phyloP scores from a whole-genome alignment of 2,113 vertebrate genomes.

The Rhinopomastus cyanomelas region DNA sequence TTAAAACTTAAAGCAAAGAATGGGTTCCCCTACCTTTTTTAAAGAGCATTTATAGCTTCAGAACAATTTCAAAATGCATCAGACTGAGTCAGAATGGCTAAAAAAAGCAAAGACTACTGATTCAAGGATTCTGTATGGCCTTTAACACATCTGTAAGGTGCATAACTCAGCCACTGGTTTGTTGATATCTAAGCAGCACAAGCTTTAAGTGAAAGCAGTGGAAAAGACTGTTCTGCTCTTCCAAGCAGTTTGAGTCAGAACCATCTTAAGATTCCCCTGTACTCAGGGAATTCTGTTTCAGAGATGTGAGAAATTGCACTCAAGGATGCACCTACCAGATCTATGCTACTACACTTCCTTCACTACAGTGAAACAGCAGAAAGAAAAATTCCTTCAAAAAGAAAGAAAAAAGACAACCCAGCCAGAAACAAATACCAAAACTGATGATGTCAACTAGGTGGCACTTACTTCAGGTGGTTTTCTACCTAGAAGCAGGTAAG shows the following conservation, averaged over 20 bases:
- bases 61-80: background rate
- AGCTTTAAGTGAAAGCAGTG: background rate
- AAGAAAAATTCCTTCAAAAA: background rate
- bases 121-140: background rate
- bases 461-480: slow-evolving; percentile 91
- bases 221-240: background rate
- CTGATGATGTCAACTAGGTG: background rate
- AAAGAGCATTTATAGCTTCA: background rate
- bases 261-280: background rate
- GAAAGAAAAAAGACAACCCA: background rate
- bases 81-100: background rate
- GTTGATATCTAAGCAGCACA: background rate
- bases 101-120: background rate
- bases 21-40: background rate
- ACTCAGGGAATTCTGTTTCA: slow-evolving; percentile 1
- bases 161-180: background rate
- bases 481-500: slow-evolving; percentile 93
- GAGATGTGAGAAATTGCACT: background rate
- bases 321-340: background rate
- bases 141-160: background rate
- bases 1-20: background rate
- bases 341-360: too few relatives aligned
- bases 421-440: background rate
- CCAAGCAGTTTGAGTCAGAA: background rate
- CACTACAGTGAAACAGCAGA: background rate